Percentiles rank a stretch among this genome's conserved stretches.
Evolutionary conservation across 2,888 invertebrate species (phyloP).

Genomic region (Philonicus albiceps): DNA sequence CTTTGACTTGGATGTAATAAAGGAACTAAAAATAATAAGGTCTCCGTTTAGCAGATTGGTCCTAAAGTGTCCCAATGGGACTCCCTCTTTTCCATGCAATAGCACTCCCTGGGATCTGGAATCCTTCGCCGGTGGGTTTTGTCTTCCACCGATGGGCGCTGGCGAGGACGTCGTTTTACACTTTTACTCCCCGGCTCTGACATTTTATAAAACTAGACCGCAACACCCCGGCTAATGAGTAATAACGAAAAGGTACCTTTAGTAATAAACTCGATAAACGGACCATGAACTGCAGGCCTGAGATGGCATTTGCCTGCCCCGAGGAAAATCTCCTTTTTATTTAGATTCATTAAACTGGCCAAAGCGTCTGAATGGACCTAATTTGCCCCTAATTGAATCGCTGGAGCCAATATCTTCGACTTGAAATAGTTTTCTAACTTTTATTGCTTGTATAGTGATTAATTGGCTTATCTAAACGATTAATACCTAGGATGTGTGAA

Average conservation of each 20-base stretch:
- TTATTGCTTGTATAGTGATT: not conserved
- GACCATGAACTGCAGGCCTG: constrained; percentile 24
- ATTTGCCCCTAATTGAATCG: not conserved
- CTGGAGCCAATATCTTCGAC: not conserved
- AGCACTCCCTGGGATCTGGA: constrained; percentile 36
- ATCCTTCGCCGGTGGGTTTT: constrained; percentile 14
- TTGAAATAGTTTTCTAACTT: not conserved
- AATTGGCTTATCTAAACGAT: not conserved
- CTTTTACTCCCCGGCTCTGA: not conserved
- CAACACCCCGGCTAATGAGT: constrained; percentile 19
- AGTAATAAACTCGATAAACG: constrained; percentile 42
- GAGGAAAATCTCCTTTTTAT: not conserved
- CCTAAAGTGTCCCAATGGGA: constrained; percentile 50
- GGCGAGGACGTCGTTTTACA: not conserved
- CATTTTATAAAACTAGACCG: constrained; percentile 30
- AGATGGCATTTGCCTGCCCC: not conserved
- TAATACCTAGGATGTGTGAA: not conserved
- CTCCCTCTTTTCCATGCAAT: constrained; percentile 44
- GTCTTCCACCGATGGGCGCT: not conserved
- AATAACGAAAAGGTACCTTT: not conserved
- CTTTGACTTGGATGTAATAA: not conserved
- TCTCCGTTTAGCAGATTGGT: constrained; percentile 50
- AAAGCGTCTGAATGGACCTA: not conserved
- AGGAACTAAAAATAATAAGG: constrained; percentile 46
- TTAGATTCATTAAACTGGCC: not conserved